Conservation (phyloP, 2,888 invertebrate species). For the Mythimna albipuncta region DNA sequence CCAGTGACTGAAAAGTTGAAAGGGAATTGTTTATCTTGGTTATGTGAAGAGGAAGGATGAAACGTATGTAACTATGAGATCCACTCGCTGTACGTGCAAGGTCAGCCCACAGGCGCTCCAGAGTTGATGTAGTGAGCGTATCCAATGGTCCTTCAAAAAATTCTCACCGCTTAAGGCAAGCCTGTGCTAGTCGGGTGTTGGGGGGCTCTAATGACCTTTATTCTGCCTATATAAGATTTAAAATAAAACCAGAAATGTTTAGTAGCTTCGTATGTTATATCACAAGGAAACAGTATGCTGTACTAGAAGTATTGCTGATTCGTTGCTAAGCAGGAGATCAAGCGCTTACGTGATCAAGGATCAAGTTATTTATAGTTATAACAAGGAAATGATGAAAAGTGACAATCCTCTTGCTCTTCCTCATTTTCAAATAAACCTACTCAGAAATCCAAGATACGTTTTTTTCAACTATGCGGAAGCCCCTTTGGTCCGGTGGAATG, state of each 20-base stretch:
- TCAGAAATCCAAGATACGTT: constrained; percentile 42
- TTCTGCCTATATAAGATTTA: background rate
- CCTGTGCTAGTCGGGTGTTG: background rate
- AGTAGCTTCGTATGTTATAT: background rate
- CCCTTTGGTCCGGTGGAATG: constrained; percentile 17
- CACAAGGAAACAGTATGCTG: background rate
- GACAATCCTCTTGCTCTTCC: too few species aligned
- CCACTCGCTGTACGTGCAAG: background rate
- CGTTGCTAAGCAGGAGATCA: background rate
- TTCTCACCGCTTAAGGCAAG: background rate
- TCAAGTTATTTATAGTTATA: background rate
- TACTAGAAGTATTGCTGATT: background rate
- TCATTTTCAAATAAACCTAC: constrained; percentile 4
- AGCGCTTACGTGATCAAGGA: background rate
- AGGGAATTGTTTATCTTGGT: too few species aligned
- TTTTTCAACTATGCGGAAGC: constrained; percentile 43
- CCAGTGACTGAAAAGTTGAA: too few species aligned
- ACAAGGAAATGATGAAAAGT: background rate
- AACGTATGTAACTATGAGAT: background rate
- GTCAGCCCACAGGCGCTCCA: too few species aligned
- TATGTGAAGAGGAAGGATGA: too few species aligned
- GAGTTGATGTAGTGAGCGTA: too few species aligned
- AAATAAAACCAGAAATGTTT: background rate
- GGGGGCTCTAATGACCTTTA: background rate
- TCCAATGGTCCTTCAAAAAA: too few species aligned